Conservation (phyloP, 2,888 invertebrate species). For the Empis stercorea region DNA sequence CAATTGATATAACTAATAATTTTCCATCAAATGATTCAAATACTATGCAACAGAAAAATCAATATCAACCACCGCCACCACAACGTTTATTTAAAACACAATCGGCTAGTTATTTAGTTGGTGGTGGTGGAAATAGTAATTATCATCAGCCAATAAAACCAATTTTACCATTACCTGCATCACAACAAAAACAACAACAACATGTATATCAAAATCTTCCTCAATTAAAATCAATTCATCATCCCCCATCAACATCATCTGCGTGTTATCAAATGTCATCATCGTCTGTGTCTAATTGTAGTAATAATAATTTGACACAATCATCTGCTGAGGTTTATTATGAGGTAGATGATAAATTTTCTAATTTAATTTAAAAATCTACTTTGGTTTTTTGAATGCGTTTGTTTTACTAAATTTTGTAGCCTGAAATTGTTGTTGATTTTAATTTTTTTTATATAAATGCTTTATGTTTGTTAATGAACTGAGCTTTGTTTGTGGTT, state of each 20-base stretch:
- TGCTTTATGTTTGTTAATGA: too few relatives aligned
- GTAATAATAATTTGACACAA: not conserved
- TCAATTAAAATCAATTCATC: not conserved
- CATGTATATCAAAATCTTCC: not conserved
- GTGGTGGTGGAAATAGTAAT: not conserved
- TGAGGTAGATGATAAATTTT: not conserved
- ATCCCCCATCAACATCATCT: not conserved
- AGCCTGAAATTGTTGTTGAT: too few relatives aligned
- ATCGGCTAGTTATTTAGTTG: not conserved
- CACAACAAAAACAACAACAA: not conserved
- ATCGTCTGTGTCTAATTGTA: not conserved
- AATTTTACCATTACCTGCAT: not conserved
- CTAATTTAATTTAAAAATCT: not conserved
- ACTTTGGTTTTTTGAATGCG: not conserved
- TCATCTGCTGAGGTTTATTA: not conserved
- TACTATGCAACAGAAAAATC: conserved; percentile 14
- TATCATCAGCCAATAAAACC: not conserved
- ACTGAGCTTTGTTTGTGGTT: not conserved
- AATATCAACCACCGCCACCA: conserved; percentile 7
- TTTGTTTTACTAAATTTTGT: not conserved
- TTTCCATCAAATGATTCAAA: not conserved
- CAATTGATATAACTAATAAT: not conserved
- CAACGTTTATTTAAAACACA: conserved; percentile 12
- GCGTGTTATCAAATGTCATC: not conserved
- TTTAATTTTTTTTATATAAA: too few relatives aligned